Base-by-base conservation (phyloP, 2,888 invertebrate species). In the Conistra vaccinii region DNA sequence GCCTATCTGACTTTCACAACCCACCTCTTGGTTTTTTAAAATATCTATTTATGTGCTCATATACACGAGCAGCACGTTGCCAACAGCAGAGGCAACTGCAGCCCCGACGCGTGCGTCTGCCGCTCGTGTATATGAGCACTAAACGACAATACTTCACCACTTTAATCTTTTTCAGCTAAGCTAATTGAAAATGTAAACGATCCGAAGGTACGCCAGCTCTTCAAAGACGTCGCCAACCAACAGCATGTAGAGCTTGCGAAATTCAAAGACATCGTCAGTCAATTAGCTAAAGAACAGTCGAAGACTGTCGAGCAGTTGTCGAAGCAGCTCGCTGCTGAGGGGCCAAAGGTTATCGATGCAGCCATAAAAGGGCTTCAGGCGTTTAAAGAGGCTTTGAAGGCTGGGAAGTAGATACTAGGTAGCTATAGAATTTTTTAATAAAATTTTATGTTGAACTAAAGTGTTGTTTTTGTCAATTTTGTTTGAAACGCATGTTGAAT, bases 321-420 rank as follows among this genome's bases (percentile, higher is more conserved):
- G 0, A 23, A 57, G 14, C 61, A 76, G 6, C 23, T 76, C 0
- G 32, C 26, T 2, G 62, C n/a, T 1, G 17, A 42, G 23, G 69
- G 29, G 0, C 70, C 76, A 7, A 76, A 57, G 48, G 3, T 76
- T 23, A 4, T 76, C 3, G 70, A 76, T 17, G 76, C 76, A 2
- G 70, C 76, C 4, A 5, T 42, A 0, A 14, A 3, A 26, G 76
- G 76, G 0, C 32, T 73, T 0, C 1, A 45, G 3, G 73, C 73
- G 5, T 71, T 73, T 5, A 45, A 61, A 32, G 61, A 61, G 0
- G 73, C 73, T 32, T 32, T 71, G 42, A 71, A 32, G 26, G 3
- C 17, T 3, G 42, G 7, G 3, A 72, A 45, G 17, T 53, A n/a
- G n/a, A n/a, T n/a, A n/a, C n/a, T n/a, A n/a, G 26, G 3, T 17